Percentiles rank a stretch among this genome's conserved stretches.
phyloP scores from a whole-genome alignment of 2,888 invertebrate genomes.

The Meganola albula region DNA sequence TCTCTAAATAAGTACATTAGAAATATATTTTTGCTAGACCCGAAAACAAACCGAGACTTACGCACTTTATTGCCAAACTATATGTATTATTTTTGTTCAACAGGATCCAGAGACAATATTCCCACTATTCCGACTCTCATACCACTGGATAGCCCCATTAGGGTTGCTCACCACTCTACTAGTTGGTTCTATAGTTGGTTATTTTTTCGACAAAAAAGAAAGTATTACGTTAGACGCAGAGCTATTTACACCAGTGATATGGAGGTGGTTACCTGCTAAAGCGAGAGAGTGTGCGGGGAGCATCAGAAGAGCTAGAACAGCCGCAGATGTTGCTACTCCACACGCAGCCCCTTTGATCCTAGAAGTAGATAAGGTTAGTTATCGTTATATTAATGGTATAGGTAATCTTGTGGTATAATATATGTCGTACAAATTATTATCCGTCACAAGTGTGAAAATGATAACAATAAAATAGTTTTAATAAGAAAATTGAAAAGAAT shows the following conservation, averaged over 20 bases:
- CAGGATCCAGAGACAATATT: slow-evolving; percentile 76
- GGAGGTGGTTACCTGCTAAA: slow-evolving; percentile 48
- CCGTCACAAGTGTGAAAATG: too few species aligned
- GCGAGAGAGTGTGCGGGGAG: slow-evolving; percentile 35
- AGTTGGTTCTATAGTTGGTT: slow-evolving; percentile 81
- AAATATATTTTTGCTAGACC: too few species aligned
- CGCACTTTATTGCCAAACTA: too few species aligned
- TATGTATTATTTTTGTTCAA: slow-evolving; percentile 4
- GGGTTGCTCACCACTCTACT: slow-evolving; percentile 81
- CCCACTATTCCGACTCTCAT: slow-evolving; percentile 86
- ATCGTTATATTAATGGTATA: not conserved
- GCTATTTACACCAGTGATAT: slow-evolving; percentile 56
- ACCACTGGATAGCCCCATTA: slow-evolving; percentile 88
- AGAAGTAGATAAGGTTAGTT: slow-evolving; percentile 35
- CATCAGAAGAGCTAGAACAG: slow-evolving; percentile 37
- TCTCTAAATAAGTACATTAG: too few species aligned
- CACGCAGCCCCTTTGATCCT: slow-evolving; percentile 53
- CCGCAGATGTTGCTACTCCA: slow-evolving; percentile 25
- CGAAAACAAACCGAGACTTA: too few species aligned
- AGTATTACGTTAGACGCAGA: slow-evolving; percentile 53
- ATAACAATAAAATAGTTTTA: too few species aligned
- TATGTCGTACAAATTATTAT: too few species aligned
- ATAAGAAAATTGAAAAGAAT: too few species aligned
- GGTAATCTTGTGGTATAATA: too few species aligned
- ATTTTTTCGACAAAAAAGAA: slow-evolving; percentile 44